phyloP scores from a whole-genome alignment of 2,888 invertebrate species.

The Stictocephala bisonia region DNA sequence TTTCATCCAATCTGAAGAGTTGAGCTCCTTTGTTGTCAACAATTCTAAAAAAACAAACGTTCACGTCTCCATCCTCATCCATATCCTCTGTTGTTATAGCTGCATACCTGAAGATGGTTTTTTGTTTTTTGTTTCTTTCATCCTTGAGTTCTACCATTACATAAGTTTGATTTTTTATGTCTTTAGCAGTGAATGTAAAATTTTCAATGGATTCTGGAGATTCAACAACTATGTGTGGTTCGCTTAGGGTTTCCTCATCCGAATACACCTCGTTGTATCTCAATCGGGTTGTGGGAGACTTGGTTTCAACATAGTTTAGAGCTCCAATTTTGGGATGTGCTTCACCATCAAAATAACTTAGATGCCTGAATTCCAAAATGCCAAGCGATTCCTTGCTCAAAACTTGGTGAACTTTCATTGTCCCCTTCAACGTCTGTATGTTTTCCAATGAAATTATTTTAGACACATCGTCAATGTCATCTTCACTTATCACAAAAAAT shows the following conservation, averaged over 20 bases:
- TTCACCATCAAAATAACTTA: constrained; percentile 21
- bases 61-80: not conserved
- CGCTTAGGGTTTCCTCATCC: not conserved
- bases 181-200: not conserved
- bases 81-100: not conserved
- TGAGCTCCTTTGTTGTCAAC: not conserved
- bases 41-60: not conserved
- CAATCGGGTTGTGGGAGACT: not conserved
- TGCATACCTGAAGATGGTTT: not conserved
- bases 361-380: constrained; percentile 17
- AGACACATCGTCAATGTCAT: not conserved
- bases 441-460: not conserved
- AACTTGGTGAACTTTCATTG: constrained; percentile 29
- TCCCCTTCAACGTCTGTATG: constrained; percentile 18
- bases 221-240: not conserved
- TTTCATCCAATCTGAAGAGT: not conserved
- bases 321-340: not conserved
- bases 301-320: not conserved
- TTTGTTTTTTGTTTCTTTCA: not conserved
- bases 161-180: not conserved
- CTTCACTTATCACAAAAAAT: constrained; percentile 1
- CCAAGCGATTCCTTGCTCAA: not conserved
- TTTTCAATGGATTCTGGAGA: not conserved
- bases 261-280: constrained; percentile 15
- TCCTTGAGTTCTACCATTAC: not conserved